A percentile compares a stretch with the other conserved stretches of the same genome.
Evolutionary conservation across 2,888 invertebrate species (phyloP).

Genomic region (Piscicola geometra): DNA sequence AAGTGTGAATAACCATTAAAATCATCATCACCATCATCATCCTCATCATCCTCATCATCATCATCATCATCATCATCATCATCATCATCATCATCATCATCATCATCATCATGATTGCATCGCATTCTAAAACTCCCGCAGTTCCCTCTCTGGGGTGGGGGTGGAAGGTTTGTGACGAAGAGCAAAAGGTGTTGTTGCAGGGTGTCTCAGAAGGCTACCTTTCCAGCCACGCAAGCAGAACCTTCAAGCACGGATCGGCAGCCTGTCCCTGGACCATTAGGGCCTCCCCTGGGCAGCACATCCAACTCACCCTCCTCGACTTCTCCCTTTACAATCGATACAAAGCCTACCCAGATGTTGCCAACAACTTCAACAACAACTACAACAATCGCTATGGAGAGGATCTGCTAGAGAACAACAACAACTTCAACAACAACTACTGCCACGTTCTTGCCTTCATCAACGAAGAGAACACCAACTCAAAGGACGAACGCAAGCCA

Average conservation of each 20-base stretch:
- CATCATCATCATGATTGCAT: constrained; percentile 30
- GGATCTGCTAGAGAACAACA: background rate
- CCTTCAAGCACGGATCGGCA: constrained; percentile 20
- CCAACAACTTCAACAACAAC: background rate
- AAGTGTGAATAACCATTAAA: background rate
- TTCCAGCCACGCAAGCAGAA: constrained; percentile 30
- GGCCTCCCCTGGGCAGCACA: constrained; percentile 35
- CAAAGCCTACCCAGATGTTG: constrained; percentile 2
- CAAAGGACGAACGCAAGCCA: constrained; percentile 2
- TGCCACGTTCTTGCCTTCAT: constrained; percentile 35
- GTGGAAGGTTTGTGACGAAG: constrained; percentile 7
- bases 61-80: constrained; percentile 22
- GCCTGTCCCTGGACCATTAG: constrained; percentile 35
- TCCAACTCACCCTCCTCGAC: constrained; percentile 33
- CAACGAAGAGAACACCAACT: constrained; percentile 24
- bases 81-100: constrained; percentile 22
- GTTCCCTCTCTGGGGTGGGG: constrained; percentile 7
- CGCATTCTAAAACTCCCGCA: background rate
- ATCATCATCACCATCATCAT: constrained; percentile 25
- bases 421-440: too few species aligned
- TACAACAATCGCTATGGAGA: background rate
- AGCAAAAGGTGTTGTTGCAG: background rate
- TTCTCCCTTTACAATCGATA: constrained; percentile 33
- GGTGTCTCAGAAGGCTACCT: constrained; percentile 17
- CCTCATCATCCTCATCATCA: constrained; percentile 20